These are phyloP conservation scores for Argynnis bischoffii DNA, from an alignment of 2,888 invertebrate genomes.

Conservation along the genomic window DNA sequence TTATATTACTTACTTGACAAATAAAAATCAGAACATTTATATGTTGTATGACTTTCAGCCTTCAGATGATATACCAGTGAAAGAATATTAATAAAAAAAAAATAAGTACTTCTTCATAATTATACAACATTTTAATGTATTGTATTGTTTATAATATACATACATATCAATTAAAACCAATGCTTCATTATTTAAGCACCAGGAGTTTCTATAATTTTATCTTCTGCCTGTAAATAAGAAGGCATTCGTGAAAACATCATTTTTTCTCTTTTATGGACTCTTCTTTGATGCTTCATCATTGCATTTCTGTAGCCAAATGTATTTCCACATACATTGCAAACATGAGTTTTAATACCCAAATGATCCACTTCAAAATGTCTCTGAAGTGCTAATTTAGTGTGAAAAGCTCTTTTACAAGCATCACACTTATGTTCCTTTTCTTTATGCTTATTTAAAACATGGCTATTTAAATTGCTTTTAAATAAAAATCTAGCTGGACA, in stretches of 20 bases:
- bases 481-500: slow-evolving; percentile 55
- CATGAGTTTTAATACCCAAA: slow-evolving; percentile 57
- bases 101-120: too few relatives aligned
- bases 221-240: slow-evolving; percentile 59
- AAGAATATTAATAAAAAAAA: too few relatives aligned
- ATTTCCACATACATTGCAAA: slow-evolving; percentile 56
- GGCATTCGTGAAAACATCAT: slow-evolving; percentile 58
- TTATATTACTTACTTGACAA: too few relatives aligned
- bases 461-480: slow-evolving; percentile 57
- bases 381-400: slow-evolving; percentile 51
- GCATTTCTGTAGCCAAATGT: slow-evolving; percentile 59
- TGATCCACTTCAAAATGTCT: slow-evolving; percentile 57
- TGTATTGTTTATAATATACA: too few relatives aligned
- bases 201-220: slow-evolving; percentile 21
- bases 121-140: too few relatives aligned
- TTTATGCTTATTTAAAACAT: slow-evolving; percentile 51
- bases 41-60: too few relatives aligned
- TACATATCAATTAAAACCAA: too few relatives aligned
- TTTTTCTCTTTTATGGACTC: slow-evolving; percentile 59
- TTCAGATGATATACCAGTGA: too few relatives aligned
- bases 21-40: too few relatives aligned
- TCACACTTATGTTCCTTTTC: slow-evolving; percentile 56
- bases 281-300: slow-evolving; percentile 57
- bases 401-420: slow-evolving; percentile 54
- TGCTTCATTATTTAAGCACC: slow-evolving; percentile 5